Evolutionary conservation across 2,113 vertebrate genomes (phyloP), one percentile per base, ranked within the genome.

Genomic region (Meleagris gallopavo): DNA sequence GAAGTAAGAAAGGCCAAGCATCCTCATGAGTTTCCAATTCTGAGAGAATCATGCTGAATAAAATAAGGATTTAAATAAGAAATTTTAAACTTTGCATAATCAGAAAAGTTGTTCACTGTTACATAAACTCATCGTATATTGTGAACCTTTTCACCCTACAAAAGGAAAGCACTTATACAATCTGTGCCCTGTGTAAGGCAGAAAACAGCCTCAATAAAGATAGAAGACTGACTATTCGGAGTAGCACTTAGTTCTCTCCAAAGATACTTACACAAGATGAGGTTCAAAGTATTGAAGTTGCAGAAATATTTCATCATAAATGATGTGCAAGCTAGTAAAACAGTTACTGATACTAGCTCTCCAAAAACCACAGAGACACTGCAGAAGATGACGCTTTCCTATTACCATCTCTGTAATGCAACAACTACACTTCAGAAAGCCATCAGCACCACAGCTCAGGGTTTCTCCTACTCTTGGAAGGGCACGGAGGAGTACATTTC

Each of bases 11-110:
- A 96, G 99, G 99, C 99, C 99, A 99, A 66, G 99, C 99, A 94
- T 99, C 99, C 94, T 99, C 99, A 97, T 99, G 99, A 64, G 98
- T 98, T 97, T 99, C 99, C 98, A 99, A 97, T 96, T 99, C 99
- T 61, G 99, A 99, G 84, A 99, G 98, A 91, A 99, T 99, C 83
- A 98, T 95, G 95, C 99, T 99, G 83, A 91, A 93, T 58, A 90
- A 95, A 90, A 93, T 7, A 97, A 94, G 32, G 50, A 76, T 93
- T 90, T 36, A 79, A 89, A 78, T 96, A 41, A 96, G 9, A 79
- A 58, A 69, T 82, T 88, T 94, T 64, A 20, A 87, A 46, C 10
- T 73, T 88, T 14, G 43, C 55, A 43, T 8, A 43, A 46, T 86
- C 61, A 90, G 19, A 83, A 20, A 86, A 21, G n/a, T 27, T 72